phyloP scores from a whole-genome alignment of 2,888 invertebrate genomes.

The Caenorhabditis afra region DNA sequence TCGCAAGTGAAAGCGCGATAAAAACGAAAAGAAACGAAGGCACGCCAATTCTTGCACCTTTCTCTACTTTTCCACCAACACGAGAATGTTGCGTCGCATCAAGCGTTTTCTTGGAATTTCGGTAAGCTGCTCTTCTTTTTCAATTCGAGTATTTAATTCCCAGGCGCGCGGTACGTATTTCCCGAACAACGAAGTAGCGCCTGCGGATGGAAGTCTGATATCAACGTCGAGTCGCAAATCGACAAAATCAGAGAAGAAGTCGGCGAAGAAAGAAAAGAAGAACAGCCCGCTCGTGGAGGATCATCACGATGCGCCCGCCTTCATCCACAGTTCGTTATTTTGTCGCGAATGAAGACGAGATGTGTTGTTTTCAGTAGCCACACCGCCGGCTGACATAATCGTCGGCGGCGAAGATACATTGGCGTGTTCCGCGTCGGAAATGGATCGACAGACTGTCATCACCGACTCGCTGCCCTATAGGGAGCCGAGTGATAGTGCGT shows the following conservation, averaged over 20 bases:
- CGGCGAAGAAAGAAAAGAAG: slow-evolving; percentile 50
- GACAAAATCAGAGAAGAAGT: slow-evolving; percentile 41
- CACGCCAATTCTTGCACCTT: no score
- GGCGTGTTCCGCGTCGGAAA: slow-evolving; percentile 7
- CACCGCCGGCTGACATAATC: slow-evolving; percentile 36
- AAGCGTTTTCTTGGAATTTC: slow-evolving; percentile 47
- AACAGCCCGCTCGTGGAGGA: slow-evolving; percentile 27
- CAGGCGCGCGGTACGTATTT: slow-evolving; percentile 44
- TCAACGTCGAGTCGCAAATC: slow-evolving; percentile 40
- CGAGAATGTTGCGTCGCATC: slow-evolving; percentile 33
- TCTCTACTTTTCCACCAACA: no score
- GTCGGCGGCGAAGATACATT: slow-evolving; percentile 24
- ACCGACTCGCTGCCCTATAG: slow-evolving; percentile 53
- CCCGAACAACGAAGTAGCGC: slow-evolving; percentile 38
- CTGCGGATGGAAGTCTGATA: slow-evolving; percentile 48
- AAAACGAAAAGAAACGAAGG: no score
- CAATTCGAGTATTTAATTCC: slow-evolving; percentile 7
- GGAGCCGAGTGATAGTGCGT: slow-evolving; percentile 51
- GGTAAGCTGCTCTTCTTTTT: slow-evolving; percentile 10
- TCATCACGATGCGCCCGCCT: slow-evolving; percentile 7
- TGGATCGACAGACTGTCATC: slow-evolving; percentile 43
- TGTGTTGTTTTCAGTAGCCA: slow-evolving; percentile 14
- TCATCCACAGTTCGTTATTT: slow-evolving; percentile 27
- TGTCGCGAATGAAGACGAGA: neutral
- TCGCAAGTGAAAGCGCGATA: no score